Conservation (phyloP, 2,113 vertebrate genomes). For the Carettochelys insculpta region DNA sequence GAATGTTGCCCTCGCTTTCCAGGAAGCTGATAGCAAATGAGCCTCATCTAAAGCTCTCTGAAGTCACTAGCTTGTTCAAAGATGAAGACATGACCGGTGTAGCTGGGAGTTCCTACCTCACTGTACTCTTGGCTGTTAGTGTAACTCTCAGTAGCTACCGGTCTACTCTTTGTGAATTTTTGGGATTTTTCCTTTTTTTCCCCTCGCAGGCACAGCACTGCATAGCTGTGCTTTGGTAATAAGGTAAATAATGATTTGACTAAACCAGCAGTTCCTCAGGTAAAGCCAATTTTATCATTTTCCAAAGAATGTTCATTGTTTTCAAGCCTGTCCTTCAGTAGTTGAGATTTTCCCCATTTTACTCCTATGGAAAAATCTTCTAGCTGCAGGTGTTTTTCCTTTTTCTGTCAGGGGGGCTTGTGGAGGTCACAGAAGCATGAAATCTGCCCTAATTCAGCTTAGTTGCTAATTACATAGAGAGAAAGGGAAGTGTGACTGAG, state of each 20-base stretch:
- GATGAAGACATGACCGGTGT: too few relatives aligned
- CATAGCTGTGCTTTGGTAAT: background rate
- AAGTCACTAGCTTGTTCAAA: background rate
- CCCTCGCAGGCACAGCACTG: background rate
- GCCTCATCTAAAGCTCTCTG: background rate
- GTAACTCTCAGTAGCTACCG: background rate
- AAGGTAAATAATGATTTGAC: background rate
- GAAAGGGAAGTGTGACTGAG: conserved; percentile 71
- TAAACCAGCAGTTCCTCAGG: background rate
- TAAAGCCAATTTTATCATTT: background rate
- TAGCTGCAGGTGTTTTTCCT: conserved; percentile 72
- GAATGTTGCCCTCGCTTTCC: background rate
- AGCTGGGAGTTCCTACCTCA: background rate
- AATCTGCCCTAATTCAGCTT: conserved; percentile 72
- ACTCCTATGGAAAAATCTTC: conserved; percentile 31
- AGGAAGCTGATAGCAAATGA: background rate
- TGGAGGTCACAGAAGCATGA: conserved; percentile 73
- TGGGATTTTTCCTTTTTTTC: background rate
- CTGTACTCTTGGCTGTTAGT: background rate
- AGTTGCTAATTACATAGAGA: conserved; percentile 72
- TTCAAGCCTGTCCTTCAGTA: background rate
- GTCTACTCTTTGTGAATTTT: background rate
- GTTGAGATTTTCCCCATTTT: background rate
- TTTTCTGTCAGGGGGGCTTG: conserved; percentile 44
- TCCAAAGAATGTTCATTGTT: background rate